These are phyloP conservation scores for Otus sunia DNA, from an alignment of 2,113 vertebrate species.

Conservation along the genomic window DNA sequence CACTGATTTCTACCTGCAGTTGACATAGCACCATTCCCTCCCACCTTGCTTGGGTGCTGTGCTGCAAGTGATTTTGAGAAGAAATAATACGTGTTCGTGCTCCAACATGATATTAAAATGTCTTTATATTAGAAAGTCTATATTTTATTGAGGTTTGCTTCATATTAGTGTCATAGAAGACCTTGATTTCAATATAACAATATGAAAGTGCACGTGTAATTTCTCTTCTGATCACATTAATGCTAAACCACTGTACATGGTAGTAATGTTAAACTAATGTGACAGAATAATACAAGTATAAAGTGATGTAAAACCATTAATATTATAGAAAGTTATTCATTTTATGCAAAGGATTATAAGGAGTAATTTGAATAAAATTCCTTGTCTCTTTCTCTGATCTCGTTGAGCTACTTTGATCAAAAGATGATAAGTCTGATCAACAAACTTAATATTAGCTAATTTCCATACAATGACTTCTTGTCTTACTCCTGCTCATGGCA, in stretches of 20 bases:
- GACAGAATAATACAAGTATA: constrained; percentile 64
- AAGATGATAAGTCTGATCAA: constrained; percentile 10
- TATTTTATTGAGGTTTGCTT: constrained; percentile 68
- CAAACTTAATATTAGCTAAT: neutral
- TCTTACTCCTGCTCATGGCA: neutral
- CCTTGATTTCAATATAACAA: constrained; percentile 70
- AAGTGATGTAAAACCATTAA: constrained; percentile 67
- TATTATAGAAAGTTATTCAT: constrained; percentile 66
- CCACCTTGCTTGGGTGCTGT: neutral
- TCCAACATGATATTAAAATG: constrained; percentile 58
- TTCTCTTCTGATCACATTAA: constrained; percentile 69
- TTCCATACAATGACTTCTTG: neutral
- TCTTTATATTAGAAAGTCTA: constrained; percentile 37
- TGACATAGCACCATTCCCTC: neutral
- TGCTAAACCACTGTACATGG: constrained; percentile 55
- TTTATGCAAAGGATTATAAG: constrained; percentile 28
- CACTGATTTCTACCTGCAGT: neutral
- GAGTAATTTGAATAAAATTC: constrained; percentile 54
- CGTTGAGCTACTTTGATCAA: constrained; percentile 25
- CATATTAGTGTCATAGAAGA: constrained; percentile 56
- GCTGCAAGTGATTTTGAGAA: constrained; percentile 4
- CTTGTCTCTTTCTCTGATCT: constrained; percentile 29
- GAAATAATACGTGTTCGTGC: neutral
- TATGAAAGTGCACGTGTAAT: constrained; percentile 66
- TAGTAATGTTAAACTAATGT: constrained; percentile 68